These are phyloP conservation scores for Hylomyscus alleni DNA, from an alignment of 2,797 vertebrate genomes.

Conservation along the genomic window DNA sequence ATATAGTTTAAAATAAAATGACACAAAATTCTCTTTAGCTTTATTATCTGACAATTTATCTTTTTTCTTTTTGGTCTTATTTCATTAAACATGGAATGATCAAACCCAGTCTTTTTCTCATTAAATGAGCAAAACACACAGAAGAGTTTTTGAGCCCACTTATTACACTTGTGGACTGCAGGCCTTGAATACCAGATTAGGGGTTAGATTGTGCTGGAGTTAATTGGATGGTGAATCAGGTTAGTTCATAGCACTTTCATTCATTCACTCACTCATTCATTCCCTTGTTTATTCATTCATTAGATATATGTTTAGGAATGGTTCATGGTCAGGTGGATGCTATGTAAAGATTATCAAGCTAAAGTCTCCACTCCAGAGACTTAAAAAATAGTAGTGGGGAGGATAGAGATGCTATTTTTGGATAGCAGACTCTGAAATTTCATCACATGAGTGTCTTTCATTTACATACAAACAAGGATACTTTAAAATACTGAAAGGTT, in stretches of 20 bases:
- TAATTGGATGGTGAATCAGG: not conserved
- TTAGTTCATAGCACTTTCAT: not conserved
- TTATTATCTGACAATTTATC: not conserved
- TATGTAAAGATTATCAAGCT: not conserved
- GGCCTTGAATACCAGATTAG: not conserved
- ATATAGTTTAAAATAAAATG: not conserved
- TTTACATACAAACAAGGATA: not conserved
- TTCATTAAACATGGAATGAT: not conserved
- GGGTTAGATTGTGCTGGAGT: not conserved
- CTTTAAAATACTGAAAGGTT: not conserved
- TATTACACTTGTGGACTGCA: fast-evolving
- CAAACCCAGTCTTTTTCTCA: not conserved
- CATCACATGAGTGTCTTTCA: not conserved
- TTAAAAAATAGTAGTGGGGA: not conserved
- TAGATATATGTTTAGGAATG: not conserved
- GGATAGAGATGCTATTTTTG: not conserved
- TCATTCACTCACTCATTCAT: not conserved
- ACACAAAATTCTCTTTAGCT: not conserved
- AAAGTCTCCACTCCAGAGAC: not conserved
- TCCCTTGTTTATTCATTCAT: not conserved
- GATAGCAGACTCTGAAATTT: fast-evolving
- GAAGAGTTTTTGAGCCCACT: not conserved
- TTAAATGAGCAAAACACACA: not conserved
- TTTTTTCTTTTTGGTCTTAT: not conserved
- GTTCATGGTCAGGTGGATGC: conserved; percentile 6